Evolutionary conservation across 1,140 invertebrate genomes (phyloP).

Genomic region (Achatina immaculata): DNA sequence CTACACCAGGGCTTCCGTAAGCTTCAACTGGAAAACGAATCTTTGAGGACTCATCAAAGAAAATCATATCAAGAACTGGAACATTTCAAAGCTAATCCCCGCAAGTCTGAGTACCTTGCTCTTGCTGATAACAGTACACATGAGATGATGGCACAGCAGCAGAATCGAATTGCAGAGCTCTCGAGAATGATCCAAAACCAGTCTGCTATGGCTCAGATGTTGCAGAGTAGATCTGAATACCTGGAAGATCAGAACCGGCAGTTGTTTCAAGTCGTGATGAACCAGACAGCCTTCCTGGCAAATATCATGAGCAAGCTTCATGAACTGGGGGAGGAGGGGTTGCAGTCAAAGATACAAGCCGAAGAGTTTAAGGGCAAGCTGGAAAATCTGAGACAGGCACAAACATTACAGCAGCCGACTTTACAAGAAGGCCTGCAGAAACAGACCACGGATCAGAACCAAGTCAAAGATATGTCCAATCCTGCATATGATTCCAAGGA

Average conservation of each 20-base stretch:
- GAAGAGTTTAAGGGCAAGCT: slow-evolving; percentile 37
- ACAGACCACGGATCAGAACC: not conserved
- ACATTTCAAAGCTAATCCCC: slow-evolving; percentile 3
- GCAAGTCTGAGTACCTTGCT: slow-evolving; percentile 13
- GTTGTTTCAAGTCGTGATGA: slow-evolving; percentile 60
- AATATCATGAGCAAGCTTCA: slow-evolving; percentile 57
- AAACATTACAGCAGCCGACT: not conserved
- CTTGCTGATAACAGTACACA: slow-evolving; percentile 37
- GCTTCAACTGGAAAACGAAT: slow-evolving; percentile 51
- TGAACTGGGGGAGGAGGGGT: slow-evolving; percentile 54
- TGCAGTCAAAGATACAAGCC: slow-evolving; percentile 16
- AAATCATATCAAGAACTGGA: slow-evolving; percentile 31
- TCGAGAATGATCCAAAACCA: slow-evolving; percentile 54
- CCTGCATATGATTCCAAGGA: not conserved
- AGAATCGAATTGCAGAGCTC: slow-evolving; percentile 53
- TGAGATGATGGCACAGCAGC: slow-evolving; percentile 53
- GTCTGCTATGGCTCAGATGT: slow-evolving; percentile 44
- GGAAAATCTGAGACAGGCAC: not conserved
- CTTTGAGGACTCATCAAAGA: slow-evolving; percentile 50
- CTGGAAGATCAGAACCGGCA: slow-evolving; percentile 61
- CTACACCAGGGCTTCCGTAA: slow-evolving; percentile 59
- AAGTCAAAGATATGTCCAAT: not conserved
- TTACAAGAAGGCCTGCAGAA: not conserved
- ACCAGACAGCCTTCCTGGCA: slow-evolving; percentile 58
- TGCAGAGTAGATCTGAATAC: slow-evolving; percentile 50